Evolutionary conservation across 2,113 vertebrate species (phyloP).

Genomic region (Steatornis caripensis): DNA sequence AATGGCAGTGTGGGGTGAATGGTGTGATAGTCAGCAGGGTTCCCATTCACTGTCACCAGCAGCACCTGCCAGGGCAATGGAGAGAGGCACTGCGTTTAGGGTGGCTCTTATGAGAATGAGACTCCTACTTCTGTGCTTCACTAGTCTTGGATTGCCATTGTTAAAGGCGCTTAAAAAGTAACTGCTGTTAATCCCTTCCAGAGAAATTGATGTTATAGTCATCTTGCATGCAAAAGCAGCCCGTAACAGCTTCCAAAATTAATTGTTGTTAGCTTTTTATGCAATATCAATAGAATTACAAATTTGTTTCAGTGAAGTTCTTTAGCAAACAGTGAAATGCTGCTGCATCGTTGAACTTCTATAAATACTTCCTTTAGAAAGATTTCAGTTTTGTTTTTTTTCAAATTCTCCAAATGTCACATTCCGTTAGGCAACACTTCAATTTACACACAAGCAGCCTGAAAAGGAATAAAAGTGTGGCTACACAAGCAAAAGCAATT

Average conservation of each 20-base stretch:
- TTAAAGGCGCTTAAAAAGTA: not conserved
- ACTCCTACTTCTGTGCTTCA: not conserved
- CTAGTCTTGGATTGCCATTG: not conserved
- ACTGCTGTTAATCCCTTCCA: not conserved
- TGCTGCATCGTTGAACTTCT: not conserved
- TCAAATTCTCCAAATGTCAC: not conserved
- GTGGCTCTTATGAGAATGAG: not conserved
- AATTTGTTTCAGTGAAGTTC: not conserved
- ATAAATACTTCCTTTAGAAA: not conserved
- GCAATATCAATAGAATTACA: not conserved
- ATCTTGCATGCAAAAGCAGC: not conserved
- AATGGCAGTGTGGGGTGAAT: conserved; percentile 73
- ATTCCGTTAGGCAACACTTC: not conserved
- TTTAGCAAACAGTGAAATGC: not conserved
- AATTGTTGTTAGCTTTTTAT: not conserved
- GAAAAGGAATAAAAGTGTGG: not conserved
- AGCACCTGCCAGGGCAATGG: conserved; percentile 67
- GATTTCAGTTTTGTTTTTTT: not conserved
- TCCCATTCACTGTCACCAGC: conserved; percentile 87
- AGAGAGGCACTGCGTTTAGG: not conserved
- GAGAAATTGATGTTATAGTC: not conserved
- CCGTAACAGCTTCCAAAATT: not conserved
- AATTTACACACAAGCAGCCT: not conserved
- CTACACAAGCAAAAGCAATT: not conserved
- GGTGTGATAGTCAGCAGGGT: conserved; percentile 85